phyloP scores from a whole-genome alignment of 2,797 vertebrate species.

The Paratrypauchen microcephalus region DNA sequence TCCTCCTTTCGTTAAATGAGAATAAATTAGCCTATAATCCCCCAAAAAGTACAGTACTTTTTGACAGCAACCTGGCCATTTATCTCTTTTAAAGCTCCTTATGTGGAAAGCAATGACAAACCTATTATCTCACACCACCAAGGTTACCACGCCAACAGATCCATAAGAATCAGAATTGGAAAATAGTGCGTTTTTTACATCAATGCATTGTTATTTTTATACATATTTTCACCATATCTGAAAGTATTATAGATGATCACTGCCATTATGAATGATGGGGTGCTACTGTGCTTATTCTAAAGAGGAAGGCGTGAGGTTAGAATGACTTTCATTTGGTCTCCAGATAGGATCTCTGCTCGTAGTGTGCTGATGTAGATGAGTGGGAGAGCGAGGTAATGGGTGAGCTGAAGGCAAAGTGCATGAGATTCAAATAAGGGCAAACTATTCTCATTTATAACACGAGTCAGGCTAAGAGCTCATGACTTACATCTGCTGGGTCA shows the following conservation, averaged over 20 bases:
- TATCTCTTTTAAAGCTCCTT: constrained; percentile 77
- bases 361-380: constrained; percentile 68
- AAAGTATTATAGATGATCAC: constrained; percentile 80
- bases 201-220: constrained; percentile 68
- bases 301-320: constrained; percentile 58
- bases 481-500: background rate
- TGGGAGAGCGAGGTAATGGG: constrained; percentile 42
- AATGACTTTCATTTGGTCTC: constrained; percentile 74
- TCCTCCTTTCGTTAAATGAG: constrained; percentile 72
- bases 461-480: background rate
- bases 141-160: constrained; percentile 72
- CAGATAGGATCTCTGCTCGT: constrained; percentile 63
- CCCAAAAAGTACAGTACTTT: constrained; percentile 70
- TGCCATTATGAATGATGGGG: constrained; percentile 83
- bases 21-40: constrained; percentile 76
- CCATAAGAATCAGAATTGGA: constrained; percentile 73
- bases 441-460: constrained; percentile 8
- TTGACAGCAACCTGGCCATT: constrained; percentile 64
- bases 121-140: constrained; percentile 78
- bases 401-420: constrained; percentile 41
- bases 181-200: constrained; percentile 65
- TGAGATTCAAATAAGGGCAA: constrained; percentile 6
- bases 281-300: constrained; percentile 70
- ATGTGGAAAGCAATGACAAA: constrained; percentile 76
- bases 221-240: constrained; percentile 69